phyloP scores from a whole-genome alignment of 2,888 invertebrate species.

The Andricus quercusramuli region DNA sequence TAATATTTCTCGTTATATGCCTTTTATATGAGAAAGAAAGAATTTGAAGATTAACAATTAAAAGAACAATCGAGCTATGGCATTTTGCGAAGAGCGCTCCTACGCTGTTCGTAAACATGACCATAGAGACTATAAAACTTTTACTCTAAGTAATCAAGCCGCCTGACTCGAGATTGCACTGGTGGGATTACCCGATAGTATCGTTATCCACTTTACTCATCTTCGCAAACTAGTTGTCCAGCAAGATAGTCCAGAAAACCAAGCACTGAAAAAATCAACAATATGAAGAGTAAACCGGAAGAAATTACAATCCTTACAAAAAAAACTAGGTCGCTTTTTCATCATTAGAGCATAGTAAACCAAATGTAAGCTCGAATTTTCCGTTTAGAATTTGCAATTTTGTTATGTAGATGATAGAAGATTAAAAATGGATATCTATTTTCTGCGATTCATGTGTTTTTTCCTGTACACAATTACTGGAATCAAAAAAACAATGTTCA shows the following conservation, averaged over 20 bases:
- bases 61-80: constrained; percentile 7
- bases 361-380: background rate
- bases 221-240: background rate
- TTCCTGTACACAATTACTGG: too few species aligned
- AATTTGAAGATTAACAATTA: constrained; percentile 19
- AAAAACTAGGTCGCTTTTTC: background rate
- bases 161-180: constrained; percentile 32
- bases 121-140: constrained; percentile 31
- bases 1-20: background rate
- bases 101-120: constrained; percentile 24
- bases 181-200: constrained; percentile 14
- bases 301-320: background rate
- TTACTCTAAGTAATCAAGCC: constrained; percentile 34
- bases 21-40: background rate
- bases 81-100: background rate
- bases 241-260: background rate
- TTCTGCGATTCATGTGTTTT: background rate
- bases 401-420: background rate
- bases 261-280: background rate
- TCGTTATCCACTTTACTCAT: constrained; percentile 28
- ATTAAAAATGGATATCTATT: background rate
- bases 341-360: background rate
- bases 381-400: background rate
- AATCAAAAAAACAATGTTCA: background rate
- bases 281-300: background rate